Evolutionary conservation across 2,888 invertebrate genomes (phyloP).

Genomic region (Drosophila setosimentum): DNA sequence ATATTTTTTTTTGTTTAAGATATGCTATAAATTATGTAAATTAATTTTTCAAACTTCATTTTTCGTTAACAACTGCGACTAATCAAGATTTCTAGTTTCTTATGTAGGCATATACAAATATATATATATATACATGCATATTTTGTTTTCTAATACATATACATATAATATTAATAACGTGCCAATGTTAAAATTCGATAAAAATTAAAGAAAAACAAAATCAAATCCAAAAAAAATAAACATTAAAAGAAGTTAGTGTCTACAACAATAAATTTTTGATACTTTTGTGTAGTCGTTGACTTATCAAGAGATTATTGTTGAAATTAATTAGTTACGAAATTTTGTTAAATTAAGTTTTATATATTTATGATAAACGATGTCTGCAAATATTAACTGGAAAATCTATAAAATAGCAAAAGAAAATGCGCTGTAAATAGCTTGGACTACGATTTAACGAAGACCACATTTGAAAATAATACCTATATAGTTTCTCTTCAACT

Average conservation of each 20-base stretch:
- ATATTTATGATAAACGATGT: slow-evolving; percentile 37
- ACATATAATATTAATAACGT: slow-evolving; percentile 66
- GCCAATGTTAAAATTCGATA: slow-evolving; percentile 69
- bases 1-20: slow-evolving; percentile 26
- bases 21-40: slow-evolving; percentile 18
- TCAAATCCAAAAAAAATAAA: slow-evolving; percentile 34
- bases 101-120: slow-evolving; percentile 35
- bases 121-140: slow-evolving; percentile 36
- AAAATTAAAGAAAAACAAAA: slow-evolving; percentile 30
- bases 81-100: slow-evolving; percentile 42
- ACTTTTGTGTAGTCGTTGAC: slow-evolving; percentile 53
- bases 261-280: slow-evolving; percentile 35
- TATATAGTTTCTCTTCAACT: slow-evolving; percentile 1
- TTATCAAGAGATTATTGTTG: slow-evolving; percentile 45
- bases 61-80: slow-evolving; percentile 28
- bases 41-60: slow-evolving; percentile 30
- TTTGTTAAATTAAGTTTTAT: slow-evolving; percentile 61
- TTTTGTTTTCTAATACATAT: slow-evolving; percentile 61
- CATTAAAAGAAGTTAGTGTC: slow-evolving; percentile 31
- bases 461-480: neutral
- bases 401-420: slow-evolving; percentile 10
- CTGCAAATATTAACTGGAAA: slow-evolving; percentile 17
- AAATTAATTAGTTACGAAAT: slow-evolving; percentile 37
- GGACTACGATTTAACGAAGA: slow-evolving; percentile 24
- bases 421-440: slow-evolving; percentile 44